Evolutionary conservation across 2,888 invertebrate species (phyloP).

Genomic region (Heliconius aoede): DNA sequence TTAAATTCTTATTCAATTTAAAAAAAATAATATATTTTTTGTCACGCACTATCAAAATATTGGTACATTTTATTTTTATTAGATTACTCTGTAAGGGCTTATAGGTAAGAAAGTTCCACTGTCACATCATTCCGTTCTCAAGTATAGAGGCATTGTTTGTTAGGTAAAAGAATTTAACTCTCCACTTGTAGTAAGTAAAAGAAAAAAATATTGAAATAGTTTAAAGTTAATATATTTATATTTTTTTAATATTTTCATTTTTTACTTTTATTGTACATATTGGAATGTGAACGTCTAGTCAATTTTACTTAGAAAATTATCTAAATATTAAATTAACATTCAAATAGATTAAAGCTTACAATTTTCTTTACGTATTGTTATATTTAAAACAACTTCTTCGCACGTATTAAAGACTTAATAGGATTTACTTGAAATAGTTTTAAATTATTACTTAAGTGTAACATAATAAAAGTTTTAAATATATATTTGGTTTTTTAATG

Average conservation of each 20-base stretch:
- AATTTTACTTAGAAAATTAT: slow-evolving; percentile 5
- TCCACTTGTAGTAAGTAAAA: too few species aligned
- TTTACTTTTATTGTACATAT: not conserved
- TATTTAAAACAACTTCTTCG: slow-evolving; percentile 22
- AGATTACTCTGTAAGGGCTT: too few species aligned
- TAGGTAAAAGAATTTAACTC: too few species aligned
- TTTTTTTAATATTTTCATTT: not conserved
- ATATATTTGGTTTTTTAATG: not conserved
- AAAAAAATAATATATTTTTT: too few species aligned
- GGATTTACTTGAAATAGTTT: slow-evolving; percentile 53
- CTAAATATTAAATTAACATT: not conserved
- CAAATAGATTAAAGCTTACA: slow-evolving; percentile 13
- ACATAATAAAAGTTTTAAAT: slow-evolving; percentile 16
- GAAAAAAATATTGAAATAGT: not conserved
- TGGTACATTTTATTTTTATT: too few species aligned
- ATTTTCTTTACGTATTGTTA: slow-evolving; percentile 11
- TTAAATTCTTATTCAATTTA: too few species aligned
- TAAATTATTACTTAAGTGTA: slow-evolving; percentile 8
- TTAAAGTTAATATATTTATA: slow-evolving; percentile 11
- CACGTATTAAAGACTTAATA: slow-evolving; percentile 65
- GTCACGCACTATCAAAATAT: too few species aligned
- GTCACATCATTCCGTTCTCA: too few species aligned
- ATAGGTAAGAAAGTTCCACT: too few species aligned
- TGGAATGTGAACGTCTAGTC: slow-evolving; percentile 13
- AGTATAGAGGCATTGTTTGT: too few species aligned